phyloP scores from a whole-genome alignment of 2,797 vertebrate species.

The Poecilia velifera region DNA sequence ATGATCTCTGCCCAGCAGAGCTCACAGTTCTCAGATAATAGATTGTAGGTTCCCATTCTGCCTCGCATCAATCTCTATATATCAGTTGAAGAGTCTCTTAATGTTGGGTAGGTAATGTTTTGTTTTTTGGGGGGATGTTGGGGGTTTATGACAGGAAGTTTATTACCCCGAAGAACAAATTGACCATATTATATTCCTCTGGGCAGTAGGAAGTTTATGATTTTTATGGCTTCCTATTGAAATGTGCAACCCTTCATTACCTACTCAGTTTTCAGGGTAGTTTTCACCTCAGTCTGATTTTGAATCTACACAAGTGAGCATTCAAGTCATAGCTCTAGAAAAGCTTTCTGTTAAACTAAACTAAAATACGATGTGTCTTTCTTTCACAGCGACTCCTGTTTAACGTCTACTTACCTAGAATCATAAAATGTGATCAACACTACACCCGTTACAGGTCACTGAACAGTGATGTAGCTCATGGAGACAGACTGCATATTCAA shows the following conservation, averaged over 20 bases:
- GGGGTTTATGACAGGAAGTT: not conserved
- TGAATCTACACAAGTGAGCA: not conserved
- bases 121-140: too few species aligned
- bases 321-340: not conserved
- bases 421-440: not conserved
- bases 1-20: slow-evolving; percentile 37
- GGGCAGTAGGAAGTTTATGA: slow-evolving; percentile 16
- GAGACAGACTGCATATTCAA: not conserved
- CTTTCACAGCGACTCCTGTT: not conserved
- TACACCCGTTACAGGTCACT: slow-evolving; percentile 6
- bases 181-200: slow-evolving; percentile 28
- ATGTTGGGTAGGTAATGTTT: not conserved
- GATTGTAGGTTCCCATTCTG: not conserved
- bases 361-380: not conserved
- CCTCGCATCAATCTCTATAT: too few species aligned
- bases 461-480: not conserved
- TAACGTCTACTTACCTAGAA: slow-evolving; percentile 3
- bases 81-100: not conserved
- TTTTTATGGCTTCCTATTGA: slow-evolving; percentile 10
- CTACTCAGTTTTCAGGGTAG: slow-evolving; percentile 1
- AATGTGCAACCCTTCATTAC: not conserved
- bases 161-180: slow-evolving; percentile 16
- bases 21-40: not conserved
- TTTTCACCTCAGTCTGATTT: not conserved
- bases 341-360: not conserved